Evolutionary conservation across 1,140 invertebrate genomes (phyloP).

Genomic region (Tetraneura akinire): DNA sequence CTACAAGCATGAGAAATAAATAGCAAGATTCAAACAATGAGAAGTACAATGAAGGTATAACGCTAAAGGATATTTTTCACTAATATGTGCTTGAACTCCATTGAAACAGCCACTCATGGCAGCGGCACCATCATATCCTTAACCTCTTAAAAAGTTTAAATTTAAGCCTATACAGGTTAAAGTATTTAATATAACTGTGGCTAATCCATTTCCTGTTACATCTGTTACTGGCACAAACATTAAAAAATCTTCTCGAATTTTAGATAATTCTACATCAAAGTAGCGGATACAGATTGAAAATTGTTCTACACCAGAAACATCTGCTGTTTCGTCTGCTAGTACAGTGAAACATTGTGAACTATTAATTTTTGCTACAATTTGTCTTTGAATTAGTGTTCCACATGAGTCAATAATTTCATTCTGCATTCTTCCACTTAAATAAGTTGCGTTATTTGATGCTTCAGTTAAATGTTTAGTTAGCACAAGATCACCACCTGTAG

Average conservation of each 20-base stretch:
- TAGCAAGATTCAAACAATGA: slow-evolving; percentile 34
- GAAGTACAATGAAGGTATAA: slow-evolving; percentile 37
- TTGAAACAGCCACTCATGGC: slow-evolving; percentile 41
- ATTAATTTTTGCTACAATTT: neutral
- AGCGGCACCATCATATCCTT: slow-evolving; percentile 38
- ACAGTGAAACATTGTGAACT: neutral
- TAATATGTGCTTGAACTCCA: slow-evolving; percentile 37
- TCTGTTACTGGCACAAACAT: neutral
- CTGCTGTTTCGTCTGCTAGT: too few species aligned
- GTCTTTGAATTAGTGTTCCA: neutral
- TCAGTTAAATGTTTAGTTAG: neutral
- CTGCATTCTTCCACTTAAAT: neutral
- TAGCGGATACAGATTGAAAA: neutral
- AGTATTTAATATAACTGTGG: neutral
- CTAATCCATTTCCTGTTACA: neutral
- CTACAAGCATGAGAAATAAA: neutral
- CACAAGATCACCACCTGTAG: neutral
- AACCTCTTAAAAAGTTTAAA: slow-evolving; percentile 23
- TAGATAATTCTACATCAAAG: neutral
- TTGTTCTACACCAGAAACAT: neutral
- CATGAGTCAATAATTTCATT: slow-evolving; percentile 5
- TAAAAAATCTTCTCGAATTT: neutral
- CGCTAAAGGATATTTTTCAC: slow-evolving; percentile 27
- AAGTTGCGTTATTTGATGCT: slow-evolving; percentile 1
- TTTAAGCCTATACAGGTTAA: slow-evolving; percentile 1